These are phyloP conservation scores for Rotaria macrura DNA, from an alignment of 2,888 invertebrate species.

Conservation along the genomic window DNA sequence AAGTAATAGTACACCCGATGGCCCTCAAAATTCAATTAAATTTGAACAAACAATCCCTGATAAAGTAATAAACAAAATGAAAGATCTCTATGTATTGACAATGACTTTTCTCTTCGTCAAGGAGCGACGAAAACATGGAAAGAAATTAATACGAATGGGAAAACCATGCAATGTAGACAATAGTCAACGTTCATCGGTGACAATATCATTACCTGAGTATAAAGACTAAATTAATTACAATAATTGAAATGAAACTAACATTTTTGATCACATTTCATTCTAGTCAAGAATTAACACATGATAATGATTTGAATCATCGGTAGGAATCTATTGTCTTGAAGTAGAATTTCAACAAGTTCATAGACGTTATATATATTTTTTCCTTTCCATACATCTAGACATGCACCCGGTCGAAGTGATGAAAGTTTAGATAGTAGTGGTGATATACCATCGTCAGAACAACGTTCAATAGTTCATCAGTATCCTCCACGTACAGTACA, in stretches of 20 bases:
- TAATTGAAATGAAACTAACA: too few relatives aligned
- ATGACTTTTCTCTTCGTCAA: not conserved
- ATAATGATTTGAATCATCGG: not conserved
- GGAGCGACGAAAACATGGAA: slow-evolving; percentile 12
- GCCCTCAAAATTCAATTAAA: not conserved
- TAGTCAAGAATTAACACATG: slow-evolving; percentile 6
- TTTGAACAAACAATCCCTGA: not conserved
- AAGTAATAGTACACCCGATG: slow-evolving; percentile 11
- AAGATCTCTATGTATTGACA: not conserved
- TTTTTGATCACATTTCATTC: not conserved
- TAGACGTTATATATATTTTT: too few relatives aligned
- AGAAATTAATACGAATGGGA: not conserved
- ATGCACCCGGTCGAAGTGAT: not conserved
- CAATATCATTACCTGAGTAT: not conserved
- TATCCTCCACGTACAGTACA: not conserved
- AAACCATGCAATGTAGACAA: not conserved
- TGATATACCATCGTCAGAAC: not conserved
- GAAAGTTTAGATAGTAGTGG: slow-evolving; percentile 13
- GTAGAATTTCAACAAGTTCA: too few relatives aligned
- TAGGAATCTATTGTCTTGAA: not conserved
- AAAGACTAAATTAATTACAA: not conserved
- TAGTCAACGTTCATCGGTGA: not conserved
- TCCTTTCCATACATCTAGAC: not conserved
- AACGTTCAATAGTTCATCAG: not conserved
- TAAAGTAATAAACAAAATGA: not conserved